Conservation (phyloP, 2,888 invertebrate genomes). For the Apamea epomidion region DNA sequence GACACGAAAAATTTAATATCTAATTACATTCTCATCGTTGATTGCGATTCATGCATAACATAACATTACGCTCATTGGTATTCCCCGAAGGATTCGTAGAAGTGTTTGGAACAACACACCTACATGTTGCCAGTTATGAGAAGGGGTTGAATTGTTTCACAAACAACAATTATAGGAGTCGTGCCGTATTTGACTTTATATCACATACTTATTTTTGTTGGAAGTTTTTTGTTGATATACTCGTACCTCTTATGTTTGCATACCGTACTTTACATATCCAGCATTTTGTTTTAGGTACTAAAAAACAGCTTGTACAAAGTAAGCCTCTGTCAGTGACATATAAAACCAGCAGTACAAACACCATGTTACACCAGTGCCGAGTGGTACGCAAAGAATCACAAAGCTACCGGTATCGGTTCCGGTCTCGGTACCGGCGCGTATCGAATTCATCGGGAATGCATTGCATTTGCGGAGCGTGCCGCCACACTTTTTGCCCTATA, state of each 20-base stretch:
- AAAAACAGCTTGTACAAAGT: constrained; percentile 1
- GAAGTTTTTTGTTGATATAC: background rate
- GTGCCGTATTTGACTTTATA: background rate
- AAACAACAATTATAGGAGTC: background rate
- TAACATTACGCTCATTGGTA: background rate
- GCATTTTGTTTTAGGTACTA: constrained; percentile 5
- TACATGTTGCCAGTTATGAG: background rate
- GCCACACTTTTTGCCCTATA: constrained; percentile 54
- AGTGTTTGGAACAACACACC: background rate
- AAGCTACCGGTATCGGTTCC: constrained; percentile 34
- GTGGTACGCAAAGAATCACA: constrained; percentile 32
- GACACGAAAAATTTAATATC: background rate
- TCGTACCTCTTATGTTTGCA: background rate
- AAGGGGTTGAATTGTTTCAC: background rate
- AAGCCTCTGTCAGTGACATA: constrained; percentile 1
- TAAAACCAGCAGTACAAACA: constrained; percentile 10
- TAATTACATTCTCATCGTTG: background rate
- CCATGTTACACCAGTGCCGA: constrained; percentile 9
- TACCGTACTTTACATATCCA: background rate
- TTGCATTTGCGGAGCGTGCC: constrained; percentile 29
- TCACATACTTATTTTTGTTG: background rate
- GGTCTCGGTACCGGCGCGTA: constrained; percentile 14
- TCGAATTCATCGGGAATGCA: constrained; percentile 56
- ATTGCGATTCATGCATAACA: background rate
- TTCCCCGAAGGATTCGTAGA: background rate